These are phyloP conservation scores for Paramuricea clavata DNA, from an alignment of 92 coral and sea anemone genomes.

Conservation along the genomic window DNA sequence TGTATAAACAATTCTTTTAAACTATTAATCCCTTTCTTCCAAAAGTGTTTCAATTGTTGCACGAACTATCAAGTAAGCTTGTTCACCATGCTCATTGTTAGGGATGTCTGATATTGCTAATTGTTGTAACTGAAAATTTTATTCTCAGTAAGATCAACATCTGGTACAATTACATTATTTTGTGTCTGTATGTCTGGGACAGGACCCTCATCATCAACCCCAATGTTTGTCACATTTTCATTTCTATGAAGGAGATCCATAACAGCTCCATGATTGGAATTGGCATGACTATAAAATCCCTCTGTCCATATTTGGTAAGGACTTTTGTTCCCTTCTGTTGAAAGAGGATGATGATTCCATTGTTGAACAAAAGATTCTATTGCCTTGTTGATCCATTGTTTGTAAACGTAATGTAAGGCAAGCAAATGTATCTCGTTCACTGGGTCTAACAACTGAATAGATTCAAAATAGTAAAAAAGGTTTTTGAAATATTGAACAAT, in stretches of 20 bases:
- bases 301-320: slow-evolving; percentile 63
- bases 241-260: neutral
- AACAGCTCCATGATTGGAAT: slow-evolving; percentile 21
- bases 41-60: slow-evolving; percentile 12
- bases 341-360: slow-evolving; percentile 73
- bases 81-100: slow-evolving; percentile 34
- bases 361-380: slow-evolving; percentile 34
- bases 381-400: slow-evolving; percentile 49
- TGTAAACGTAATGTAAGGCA: slow-evolving; percentile 47
- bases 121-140: neutral
- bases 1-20: neutral
- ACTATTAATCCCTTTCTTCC: neutral
- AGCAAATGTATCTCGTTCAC: slow-evolving; percentile 40
- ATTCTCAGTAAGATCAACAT: slow-evolving; percentile 7
- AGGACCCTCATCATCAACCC: slow-evolving; percentile 38
- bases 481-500: too few species aligned
- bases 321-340: slow-evolving; percentile 47
- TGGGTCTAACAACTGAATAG: slow-evolving; percentile 41
- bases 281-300: slow-evolving; percentile 26
- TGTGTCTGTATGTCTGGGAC: slow-evolving; percentile 30
- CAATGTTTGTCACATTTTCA: neutral
- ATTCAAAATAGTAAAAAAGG: too few species aligned
- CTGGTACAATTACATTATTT: slow-evolving; percentile 25
- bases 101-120: neutral
- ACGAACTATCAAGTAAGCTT: neutral